These are phyloP conservation scores for Lepidochrysops patricia DNA, from an alignment of 2,888 invertebrate species.

Conservation along the genomic window DNA sequence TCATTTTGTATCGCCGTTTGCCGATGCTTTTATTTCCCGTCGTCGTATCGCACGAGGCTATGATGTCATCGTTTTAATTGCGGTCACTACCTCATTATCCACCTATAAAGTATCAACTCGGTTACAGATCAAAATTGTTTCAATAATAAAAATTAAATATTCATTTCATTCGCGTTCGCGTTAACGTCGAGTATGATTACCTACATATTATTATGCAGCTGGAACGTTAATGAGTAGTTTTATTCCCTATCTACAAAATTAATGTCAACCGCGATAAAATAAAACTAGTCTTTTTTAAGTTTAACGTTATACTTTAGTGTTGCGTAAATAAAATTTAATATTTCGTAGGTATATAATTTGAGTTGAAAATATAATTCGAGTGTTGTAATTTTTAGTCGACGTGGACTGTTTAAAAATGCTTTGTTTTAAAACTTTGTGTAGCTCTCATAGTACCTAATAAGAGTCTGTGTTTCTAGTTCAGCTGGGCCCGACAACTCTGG, in stretches of 20 bases:
- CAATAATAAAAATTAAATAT: conserved; percentile 3
- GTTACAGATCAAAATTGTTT: neutral
- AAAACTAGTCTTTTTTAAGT: neutral
- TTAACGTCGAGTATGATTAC: neutral
- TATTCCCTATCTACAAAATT: conserved; percentile 7
- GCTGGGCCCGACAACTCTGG: no score
- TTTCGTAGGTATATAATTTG: neutral
- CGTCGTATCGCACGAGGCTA: conserved; percentile 44
- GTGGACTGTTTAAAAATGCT: neutral
- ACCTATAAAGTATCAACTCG: conserved; percentile 1
- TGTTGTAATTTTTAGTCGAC: neutral
- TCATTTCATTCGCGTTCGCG: neutral
- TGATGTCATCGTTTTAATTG: conserved; percentile 71
- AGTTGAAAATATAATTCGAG: neutral
- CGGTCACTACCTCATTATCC: conserved; percentile 50
- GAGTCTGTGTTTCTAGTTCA: neutral
- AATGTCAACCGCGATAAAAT: neutral
- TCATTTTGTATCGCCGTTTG: conserved; percentile 30
- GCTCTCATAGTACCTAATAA: neutral
- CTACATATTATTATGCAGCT: neutral
- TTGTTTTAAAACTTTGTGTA: neutral
- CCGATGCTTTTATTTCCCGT: conserved; percentile 63
- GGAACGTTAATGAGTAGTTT: neutral
- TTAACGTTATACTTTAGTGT: neutral
- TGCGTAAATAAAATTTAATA: neutral